Percentiles rank a stretch among this genome's conserved stretches.
These are phyloP conservation scores for Pammene fasciana DNA, from an alignment of 2,888 invertebrate genomes.

Conservation along the genomic window DNA sequence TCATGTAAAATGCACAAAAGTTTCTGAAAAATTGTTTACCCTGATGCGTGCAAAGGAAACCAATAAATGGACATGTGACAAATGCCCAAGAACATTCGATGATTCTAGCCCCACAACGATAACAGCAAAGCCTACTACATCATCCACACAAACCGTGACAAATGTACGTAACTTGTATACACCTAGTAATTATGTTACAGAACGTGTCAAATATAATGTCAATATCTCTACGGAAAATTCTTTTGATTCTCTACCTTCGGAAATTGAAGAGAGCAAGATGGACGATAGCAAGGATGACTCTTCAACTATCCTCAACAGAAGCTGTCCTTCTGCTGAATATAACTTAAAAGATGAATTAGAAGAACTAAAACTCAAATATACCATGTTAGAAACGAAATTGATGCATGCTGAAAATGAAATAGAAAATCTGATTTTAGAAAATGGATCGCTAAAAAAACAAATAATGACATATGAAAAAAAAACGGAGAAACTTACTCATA, in stretches of 20 bases:
- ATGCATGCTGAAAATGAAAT: conserved; percentile 14
- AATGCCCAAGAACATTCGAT: neutral
- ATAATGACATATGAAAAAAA: conserved; percentile 13
- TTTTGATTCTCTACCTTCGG: neutral
- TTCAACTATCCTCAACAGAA: neutral
- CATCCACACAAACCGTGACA: neutral
- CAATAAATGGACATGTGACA: neutral
- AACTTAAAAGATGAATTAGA: no score
- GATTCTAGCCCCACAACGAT: neutral
- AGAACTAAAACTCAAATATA: no score
- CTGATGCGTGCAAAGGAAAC: conserved; percentile 15
- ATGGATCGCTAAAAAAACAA: conserved; percentile 5
- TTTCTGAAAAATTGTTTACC: conserved; percentile 16
- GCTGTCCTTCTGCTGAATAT: neutral
- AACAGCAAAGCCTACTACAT: neutral
- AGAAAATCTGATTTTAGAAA: conserved; percentile 12
- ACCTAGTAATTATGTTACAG: conserved; percentile 7
- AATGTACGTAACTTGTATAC: conserved; percentile 1
- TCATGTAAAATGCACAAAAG: conserved; percentile 18
- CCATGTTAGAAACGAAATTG: neutral
- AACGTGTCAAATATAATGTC: neutral
- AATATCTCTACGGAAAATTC: conserved; percentile 16
- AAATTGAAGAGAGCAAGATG: neutral
- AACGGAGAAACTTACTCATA: neutral
- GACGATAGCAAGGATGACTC: neutral